A percentile compares a stretch with the other conserved stretches of the same genome.
Evolutionary conservation across 2,113 vertebrate genomes (phyloP).

Genomic region (Syrmaticus mikado): DNA sequence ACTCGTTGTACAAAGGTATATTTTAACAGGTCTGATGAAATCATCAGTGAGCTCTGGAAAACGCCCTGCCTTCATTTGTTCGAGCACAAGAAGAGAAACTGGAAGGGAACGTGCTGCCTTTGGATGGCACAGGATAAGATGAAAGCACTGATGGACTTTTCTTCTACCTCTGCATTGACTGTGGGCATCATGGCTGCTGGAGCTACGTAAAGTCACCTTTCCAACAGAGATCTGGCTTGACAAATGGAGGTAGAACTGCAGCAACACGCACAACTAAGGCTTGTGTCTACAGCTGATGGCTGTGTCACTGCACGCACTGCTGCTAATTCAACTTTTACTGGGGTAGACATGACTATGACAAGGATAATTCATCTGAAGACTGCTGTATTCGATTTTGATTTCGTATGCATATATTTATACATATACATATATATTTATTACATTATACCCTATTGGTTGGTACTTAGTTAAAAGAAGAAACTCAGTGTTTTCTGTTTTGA

Average conservation of each 20-base stretch:
- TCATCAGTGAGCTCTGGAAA: constrained; percentile 14
- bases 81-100: not conserved
- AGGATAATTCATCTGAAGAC: not conserved
- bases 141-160: too few relatives aligned
- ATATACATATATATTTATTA: not conserved
- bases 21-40: constrained; percentile 30
- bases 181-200: rapidly evolving
- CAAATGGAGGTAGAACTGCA: not conserved
- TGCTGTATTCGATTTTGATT: not conserved
- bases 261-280: rapidly evolving
- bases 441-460: too few relatives aligned
- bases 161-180: not conserved
- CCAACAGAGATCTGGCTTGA: rapidly evolving
- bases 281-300: rapidly evolving
- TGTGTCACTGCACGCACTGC: rapidly evolving
- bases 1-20: not conserved
- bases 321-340: rapidly evolving
- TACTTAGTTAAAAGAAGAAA: not conserved
- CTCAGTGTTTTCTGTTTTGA: not conserved
- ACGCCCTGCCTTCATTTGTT: not conserved
- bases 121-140: not conserved
- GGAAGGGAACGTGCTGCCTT: not conserved
- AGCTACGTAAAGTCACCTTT: not conserved
- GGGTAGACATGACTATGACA: rapidly evolving
- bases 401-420: not conserved